These are phyloP conservation scores for Pyrrhosoma nymphula DNA, from an alignment of 2,888 invertebrate species.

Conservation along the genomic window DNA sequence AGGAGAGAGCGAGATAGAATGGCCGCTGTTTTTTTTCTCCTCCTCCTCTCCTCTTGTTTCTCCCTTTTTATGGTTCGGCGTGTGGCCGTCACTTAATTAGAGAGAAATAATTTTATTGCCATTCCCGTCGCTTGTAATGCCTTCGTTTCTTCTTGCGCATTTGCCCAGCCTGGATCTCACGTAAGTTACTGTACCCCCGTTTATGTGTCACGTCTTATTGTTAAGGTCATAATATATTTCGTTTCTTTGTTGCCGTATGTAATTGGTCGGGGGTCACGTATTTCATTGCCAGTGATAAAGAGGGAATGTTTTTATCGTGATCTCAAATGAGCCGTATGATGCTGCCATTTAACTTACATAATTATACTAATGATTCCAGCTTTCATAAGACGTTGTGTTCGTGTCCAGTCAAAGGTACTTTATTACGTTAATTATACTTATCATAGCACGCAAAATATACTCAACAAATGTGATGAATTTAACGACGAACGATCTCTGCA, in stretches of 20 bases:
- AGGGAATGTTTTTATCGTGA: no score
- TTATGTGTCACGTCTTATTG: background rate
- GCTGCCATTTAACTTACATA: no score
- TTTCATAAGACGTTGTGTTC: no score
- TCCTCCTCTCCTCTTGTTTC: background rate
- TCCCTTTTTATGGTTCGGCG: background rate
- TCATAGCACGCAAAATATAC: no score
- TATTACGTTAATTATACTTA: no score
- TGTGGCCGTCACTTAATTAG: constrained; percentile 53
- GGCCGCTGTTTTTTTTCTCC: background rate
- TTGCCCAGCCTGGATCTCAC: background rate
- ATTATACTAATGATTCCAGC: no score
- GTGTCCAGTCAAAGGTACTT: no score
- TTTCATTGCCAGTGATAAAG: no score
- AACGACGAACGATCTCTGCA: no score
- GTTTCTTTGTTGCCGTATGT: background rate
- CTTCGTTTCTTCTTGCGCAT: background rate
- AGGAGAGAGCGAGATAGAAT: background rate
- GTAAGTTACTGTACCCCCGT: background rate
- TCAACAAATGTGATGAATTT: no score
- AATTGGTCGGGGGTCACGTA: background rate
- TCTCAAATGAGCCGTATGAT: no score
- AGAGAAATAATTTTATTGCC: constrained; percentile 42
- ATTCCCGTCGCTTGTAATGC: background rate
- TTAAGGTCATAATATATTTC: background rate